Percentiles rank a stretch among this genome's conserved stretches.
These are phyloP conservation scores for Shinisaurus crocodilurus DNA, from an alignment of 2,113 vertebrate genomes.

Conservation along the genomic window DNA sequence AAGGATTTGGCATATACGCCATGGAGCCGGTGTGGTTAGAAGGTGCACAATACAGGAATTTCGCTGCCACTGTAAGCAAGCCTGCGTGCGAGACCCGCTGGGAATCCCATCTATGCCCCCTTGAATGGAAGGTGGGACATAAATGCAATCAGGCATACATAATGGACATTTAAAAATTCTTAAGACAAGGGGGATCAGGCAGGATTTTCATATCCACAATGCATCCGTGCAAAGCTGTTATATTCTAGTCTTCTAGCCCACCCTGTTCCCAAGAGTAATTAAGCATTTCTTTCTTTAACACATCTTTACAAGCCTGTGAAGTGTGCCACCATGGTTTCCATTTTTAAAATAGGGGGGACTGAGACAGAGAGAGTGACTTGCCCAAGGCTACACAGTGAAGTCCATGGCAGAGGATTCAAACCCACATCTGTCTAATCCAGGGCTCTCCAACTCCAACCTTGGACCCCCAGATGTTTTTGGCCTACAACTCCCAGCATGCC, in stretches of 20 bases:
- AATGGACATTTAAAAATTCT: too few species aligned
- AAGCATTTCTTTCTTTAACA: neutral
- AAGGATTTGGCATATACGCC: neutral
- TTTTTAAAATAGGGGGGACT: conserved; percentile 16
- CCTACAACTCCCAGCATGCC: too few species aligned
- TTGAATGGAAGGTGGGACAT: too few species aligned
- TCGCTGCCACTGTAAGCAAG: neutral
- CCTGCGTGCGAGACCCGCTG: neutral
- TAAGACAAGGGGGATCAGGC: too few species aligned
- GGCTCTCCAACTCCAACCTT: too few species aligned
- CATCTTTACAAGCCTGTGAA: neutral
- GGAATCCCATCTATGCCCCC: neutral
- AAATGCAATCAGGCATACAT: neutral
- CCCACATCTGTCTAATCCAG: too few species aligned
- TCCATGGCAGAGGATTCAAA: conserved; percentile 21
- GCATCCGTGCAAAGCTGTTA: neutral
- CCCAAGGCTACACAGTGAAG: conserved; percentile 9
- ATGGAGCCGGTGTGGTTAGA: neutral
- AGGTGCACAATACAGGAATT: too few species aligned
- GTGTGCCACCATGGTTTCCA: neutral
- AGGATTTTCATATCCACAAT: neutral
- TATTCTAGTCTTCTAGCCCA: neutral
- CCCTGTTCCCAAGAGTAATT: neutral
- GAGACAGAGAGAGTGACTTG: neutral
- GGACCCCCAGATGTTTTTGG: too few species aligned